phyloP scores from a whole-genome alignment of 2,888 invertebrate genomes.

The Latheticus oryzae region DNA sequence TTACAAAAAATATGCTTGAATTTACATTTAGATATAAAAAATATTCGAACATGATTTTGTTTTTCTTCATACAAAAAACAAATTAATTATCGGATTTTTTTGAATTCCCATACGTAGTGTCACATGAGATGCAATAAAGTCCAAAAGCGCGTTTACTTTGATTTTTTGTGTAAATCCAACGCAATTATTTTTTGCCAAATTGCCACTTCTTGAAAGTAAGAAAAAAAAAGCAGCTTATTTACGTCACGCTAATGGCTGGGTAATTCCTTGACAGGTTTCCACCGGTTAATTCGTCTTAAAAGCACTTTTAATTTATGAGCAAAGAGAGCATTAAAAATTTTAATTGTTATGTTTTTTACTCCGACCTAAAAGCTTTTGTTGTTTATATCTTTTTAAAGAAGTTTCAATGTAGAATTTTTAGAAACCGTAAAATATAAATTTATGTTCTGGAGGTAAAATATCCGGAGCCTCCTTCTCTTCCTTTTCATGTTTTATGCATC shows the following conservation, averaged over 20 bases:
- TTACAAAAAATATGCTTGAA: no score
- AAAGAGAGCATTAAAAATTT: constrained; percentile 39
- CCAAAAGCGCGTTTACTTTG: no score
- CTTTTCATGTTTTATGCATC: constrained; percentile 30
- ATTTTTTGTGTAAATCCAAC: no score
- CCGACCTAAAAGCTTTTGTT: constrained; percentile 33
- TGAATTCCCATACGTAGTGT: no score
- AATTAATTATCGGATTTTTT: no score
- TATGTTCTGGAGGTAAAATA: constrained; percentile 21
- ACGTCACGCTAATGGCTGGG: constrained; percentile 23
- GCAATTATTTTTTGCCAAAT: no score
- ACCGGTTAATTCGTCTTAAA: constrained; percentile 39
- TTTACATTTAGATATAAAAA: no score
- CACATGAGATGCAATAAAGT: no score
- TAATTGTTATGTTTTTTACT: constrained; percentile 37
- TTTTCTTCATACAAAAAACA: no score
- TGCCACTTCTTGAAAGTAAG: no score
- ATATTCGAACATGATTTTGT: no score
- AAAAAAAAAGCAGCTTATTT: constrained; percentile 11
- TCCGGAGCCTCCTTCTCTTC: constrained; percentile 15
- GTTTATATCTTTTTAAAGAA: constrained; percentile 39
- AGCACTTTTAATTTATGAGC: constrained; percentile 41
- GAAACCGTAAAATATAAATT: constrained; percentile 30
- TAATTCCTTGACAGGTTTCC: constrained; percentile 36
- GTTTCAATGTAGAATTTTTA: constrained; percentile 34